Evolutionary conservation across 1,140 invertebrate species (phyloP).

Genomic region (Drosophila orena): DNA sequence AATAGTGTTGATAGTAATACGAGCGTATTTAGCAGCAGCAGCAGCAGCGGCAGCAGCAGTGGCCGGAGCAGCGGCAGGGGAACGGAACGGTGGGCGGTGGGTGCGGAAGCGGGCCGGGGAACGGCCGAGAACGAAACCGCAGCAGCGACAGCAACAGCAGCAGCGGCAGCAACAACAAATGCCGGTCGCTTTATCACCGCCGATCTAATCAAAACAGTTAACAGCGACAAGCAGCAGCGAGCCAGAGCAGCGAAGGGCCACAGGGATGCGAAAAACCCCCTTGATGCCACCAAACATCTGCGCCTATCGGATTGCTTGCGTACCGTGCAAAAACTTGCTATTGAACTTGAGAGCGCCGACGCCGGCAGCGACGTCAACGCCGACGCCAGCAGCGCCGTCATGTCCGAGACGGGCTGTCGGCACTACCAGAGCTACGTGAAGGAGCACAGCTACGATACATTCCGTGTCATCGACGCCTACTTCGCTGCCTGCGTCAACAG

Average conservation of each 20-base stretch:
- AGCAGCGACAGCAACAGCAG: slow-evolving; percentile 2
- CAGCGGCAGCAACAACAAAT: slow-evolving; percentile 23
- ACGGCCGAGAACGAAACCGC: slow-evolving; percentile 65
- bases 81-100: slow-evolving; percentile 24
- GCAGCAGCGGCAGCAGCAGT: slow-evolving; percentile 39
- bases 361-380: neutral
- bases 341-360: slow-evolving; percentile 49
- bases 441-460: slow-evolving; percentile 86
- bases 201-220: slow-evolving; percentile 53
- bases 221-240: slow-evolving; percentile 14
- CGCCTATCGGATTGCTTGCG: slow-evolving; percentile 58
- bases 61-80: slow-evolving; percentile 19
- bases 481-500: slow-evolving; percentile 90
- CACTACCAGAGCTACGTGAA: slow-evolving; percentile 83
- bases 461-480: slow-evolving; percentile 89
- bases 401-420: slow-evolving; percentile 84
- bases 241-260: slow-evolving; percentile 42
- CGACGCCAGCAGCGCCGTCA: slow-evolving; percentile 63
- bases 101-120: slow-evolving; percentile 62
- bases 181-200: slow-evolving; percentile 47
- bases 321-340: slow-evolving; percentile 72
- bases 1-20: slow-evolving; percentile 78
- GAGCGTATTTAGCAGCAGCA: slow-evolving; percentile 66
- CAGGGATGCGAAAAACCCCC: slow-evolving; percentile 14
- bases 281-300: slow-evolving; percentile 54